Base-by-base conservation (phyloP, 2,113 vertebrate genomes). In the Meriones unguiculatus region DNA sequence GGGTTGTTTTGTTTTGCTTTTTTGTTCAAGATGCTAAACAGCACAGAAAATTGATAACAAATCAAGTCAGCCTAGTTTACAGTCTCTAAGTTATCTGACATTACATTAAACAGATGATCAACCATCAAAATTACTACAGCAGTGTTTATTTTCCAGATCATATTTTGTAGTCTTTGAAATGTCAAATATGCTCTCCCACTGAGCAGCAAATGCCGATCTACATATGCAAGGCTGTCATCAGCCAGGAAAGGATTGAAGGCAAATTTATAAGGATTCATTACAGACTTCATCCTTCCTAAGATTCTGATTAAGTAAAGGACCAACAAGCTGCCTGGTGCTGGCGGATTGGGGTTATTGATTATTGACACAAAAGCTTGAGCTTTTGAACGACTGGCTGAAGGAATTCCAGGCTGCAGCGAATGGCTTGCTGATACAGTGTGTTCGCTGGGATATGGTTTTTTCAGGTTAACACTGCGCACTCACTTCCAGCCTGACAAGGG, bases 81-180 rank as follows among this genome's bases (percentile, higher is more conserved):
- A 97, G 97, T 97, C 93, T 97, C 97, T 64, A 57, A 96, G 96
- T 97, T 98, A 98, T 97, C 93, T 97, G 98, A 97, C 97, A 97
- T 78, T 62, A 93, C 96, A 97, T 96, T 98, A 98, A 97, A 98
- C 95, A 97, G 96, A 98, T 98, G 97, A 99, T 98, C 98, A 98
- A 94, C 98, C 97, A 97, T 98, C 98, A 98, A 97, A 98, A 98
- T 98, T 98, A 98, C 93, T 97, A 95, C 90, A 97, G 97, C 77
- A 80, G 70, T 98, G 96, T 98, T 98, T 98, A 97, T 98, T 98
- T 98, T 98, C 97, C 95, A 98, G 96, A 98, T 97, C 96, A 97
- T 78, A 96, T 96, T 97, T 98, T 93, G 96, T 94, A 97, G 96
- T 97, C 98, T 99, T 98, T 98, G 98, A 98, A 98, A 99, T 98